Percentiles rank a stretch among this genome's conserved stretches.
phyloP scores from a whole-genome alignment of 2,888 invertebrate genomes.

The Eubasilissa splendida region DNA sequence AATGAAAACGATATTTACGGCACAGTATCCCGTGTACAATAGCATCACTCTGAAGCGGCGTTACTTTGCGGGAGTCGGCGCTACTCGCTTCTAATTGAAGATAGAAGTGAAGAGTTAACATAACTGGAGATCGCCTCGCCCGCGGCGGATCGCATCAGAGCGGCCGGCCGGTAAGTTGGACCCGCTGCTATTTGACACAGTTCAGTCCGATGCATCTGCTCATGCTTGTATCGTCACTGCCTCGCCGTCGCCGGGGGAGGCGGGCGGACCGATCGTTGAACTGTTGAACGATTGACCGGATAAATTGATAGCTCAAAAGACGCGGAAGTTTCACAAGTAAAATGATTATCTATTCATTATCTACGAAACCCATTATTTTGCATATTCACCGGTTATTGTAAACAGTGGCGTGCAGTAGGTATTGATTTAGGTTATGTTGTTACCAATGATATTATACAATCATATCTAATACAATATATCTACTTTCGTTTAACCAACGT shows the following conservation, averaged over 20 bases:
- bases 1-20: neutral
- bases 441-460: too few relatives aligned
- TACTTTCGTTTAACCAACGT: too few relatives aligned
- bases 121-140: slow-evolving; percentile 29
- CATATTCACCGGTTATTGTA: too few relatives aligned
- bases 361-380: too few relatives aligned
- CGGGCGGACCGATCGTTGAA: slow-evolving; percentile 41
- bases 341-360: neutral
- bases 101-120: slow-evolving; percentile 21
- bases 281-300: slow-evolving; percentile 47
- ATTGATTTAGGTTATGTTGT: too few relatives aligned
- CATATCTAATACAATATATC: too few relatives aligned
- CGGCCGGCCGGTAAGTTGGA: slow-evolving; percentile 18
- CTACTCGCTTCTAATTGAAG: slow-evolving; percentile 1
- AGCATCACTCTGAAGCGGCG: neutral
- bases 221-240: neutral
- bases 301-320: slow-evolving; percentile 34
- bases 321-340: slow-evolving; percentile 27
- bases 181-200: slow-evolving; percentile 26
- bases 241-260: neutral
- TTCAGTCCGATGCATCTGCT: slow-evolving; percentile 12
- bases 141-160: slow-evolving; percentile 32
- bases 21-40: slow-evolving; percentile 14
- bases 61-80: neutral
- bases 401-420: too few relatives aligned